phyloP scores from a whole-genome alignment of 2,888 invertebrate genomes.

The Agrenia bidenticulata region DNA sequence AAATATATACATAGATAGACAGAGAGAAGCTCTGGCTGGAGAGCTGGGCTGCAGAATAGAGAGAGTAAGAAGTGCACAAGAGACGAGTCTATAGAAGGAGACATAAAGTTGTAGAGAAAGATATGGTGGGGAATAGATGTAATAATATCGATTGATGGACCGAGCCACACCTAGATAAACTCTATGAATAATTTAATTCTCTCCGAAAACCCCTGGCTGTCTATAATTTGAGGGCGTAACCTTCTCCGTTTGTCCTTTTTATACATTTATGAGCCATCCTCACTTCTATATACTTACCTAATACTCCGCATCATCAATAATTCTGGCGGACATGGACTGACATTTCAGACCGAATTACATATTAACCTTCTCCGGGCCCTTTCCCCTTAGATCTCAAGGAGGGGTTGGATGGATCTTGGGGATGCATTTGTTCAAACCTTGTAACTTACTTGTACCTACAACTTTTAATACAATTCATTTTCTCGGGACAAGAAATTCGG shows the following conservation, averaged over 20 bases:
- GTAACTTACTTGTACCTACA: too few relatives aligned
- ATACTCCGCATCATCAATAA: slow-evolving; percentile 9
- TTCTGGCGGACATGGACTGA: background rate
- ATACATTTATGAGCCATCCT: slow-evolving; percentile 50
- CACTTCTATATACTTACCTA: slow-evolving; percentile 1
- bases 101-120: background rate
- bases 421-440: too few relatives aligned
- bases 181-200: slow-evolving; percentile 53
- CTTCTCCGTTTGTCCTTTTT: slow-evolving; percentile 53
- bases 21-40: too few relatives aligned
- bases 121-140: slow-evolving; percentile 4
- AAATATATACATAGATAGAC: too few relatives aligned
- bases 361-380: too few relatives aligned
- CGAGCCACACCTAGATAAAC: slow-evolving; percentile 53
- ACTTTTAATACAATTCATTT: too few relatives aligned
- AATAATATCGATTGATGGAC: slow-evolving; percentile 51
- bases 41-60: too few relatives aligned
- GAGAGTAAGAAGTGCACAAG: slow-evolving; percentile 9
- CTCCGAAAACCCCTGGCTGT: slow-evolving; percentile 31
- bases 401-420: too few relatives aligned
- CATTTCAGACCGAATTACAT: too few relatives aligned
- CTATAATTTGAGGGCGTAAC: slow-evolving; percentile 54
- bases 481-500: too few relatives aligned
- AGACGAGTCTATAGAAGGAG: background rate
- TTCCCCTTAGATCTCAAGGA: too few relatives aligned